Conservation (phyloP, 1,140 invertebrate genomes). For the Drosophila orena region DNA sequence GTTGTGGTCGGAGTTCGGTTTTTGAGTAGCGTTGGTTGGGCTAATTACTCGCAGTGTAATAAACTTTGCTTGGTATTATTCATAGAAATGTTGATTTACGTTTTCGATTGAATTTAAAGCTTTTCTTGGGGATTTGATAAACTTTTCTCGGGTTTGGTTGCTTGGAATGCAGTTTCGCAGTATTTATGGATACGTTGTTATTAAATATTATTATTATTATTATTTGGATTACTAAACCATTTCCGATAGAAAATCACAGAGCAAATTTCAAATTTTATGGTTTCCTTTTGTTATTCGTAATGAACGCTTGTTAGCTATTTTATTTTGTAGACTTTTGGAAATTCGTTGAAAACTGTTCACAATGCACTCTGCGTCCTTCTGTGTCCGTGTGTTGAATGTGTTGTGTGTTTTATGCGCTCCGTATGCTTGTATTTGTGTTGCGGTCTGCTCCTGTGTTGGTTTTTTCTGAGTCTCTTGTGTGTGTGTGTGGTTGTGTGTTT, state of each 20-base stretch:
- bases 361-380: constrained; percentile 35
- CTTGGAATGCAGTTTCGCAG: constrained; percentile 57
- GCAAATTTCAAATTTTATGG: constrained; percentile 77
- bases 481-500: constrained; percentile 27
- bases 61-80: constrained; percentile 30
- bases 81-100: constrained; percentile 41
- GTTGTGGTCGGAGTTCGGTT: constrained; percentile 11
- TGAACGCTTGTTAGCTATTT: constrained; percentile 44
- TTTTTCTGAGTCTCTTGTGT: not conserved
- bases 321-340: constrained; percentile 65
- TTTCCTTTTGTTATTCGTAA: constrained; percentile 37
- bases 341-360: constrained; percentile 75
- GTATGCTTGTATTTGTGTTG: constrained; percentile 15
- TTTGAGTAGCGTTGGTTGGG: constrained; percentile 34
- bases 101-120: constrained; percentile 42
- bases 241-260: constrained; percentile 83
- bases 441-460: constrained; percentile 9
- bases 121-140: constrained; percentile 58
- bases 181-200: constrained; percentile 65
- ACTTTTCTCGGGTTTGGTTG: constrained; percentile 49
- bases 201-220: constrained; percentile 53
- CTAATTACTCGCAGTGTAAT: constrained; percentile 31
- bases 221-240: constrained; percentile 75
- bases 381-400: constrained; percentile 41
- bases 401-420: constrained; percentile 30